Conservation (phyloP, 37 sponge, comb jelly and placozoan genomes). For the Tethya wilhelma region DNA sequence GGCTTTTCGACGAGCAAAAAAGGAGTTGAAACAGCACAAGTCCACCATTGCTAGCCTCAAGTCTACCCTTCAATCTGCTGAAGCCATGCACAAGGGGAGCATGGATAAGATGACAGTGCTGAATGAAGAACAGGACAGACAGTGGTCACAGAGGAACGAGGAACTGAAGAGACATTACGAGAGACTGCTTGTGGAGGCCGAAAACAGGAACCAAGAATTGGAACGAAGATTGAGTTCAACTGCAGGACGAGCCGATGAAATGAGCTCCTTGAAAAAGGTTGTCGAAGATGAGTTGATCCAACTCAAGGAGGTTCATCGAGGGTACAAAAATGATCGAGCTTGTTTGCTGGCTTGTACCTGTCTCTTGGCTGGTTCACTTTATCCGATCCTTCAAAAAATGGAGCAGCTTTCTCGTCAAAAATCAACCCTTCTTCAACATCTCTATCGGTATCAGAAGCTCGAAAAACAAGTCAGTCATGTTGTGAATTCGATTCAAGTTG, state of each 20-base stretch:
- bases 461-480: not conserved
- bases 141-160: not conserved
- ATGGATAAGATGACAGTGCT: not conserved
- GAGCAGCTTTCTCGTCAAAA: slow-evolving; percentile 30
- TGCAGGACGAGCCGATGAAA: slow-evolving; percentile 5
- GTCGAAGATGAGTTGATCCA: not conserved
- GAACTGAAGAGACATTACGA: slow-evolving; percentile 13
- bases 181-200: not conserved
- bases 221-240: not conserved
- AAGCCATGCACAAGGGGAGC: slow-evolving; percentile 7
- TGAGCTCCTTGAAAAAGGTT: not conserved
- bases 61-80: slow-evolving; percentile 2
- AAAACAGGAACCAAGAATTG: not conserved
- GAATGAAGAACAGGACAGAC: not conserved
- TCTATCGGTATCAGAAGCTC: not conserved
- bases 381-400: not conserved
- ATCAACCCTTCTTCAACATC: not conserved
- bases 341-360: slow-evolving; percentile 40
- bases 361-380: slow-evolving; percentile 28
- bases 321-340: slow-evolving; percentile 24
- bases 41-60: not conserved
- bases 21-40: not conserved
- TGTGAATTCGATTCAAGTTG: not conserved
- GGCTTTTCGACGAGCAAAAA: not conserved
- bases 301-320: slow-evolving; percentile 7